These are phyloP conservation scores for Synchiropus splendidus DNA, from an alignment of 2,113 vertebrate genomes.

Conservation along the genomic window DNA sequence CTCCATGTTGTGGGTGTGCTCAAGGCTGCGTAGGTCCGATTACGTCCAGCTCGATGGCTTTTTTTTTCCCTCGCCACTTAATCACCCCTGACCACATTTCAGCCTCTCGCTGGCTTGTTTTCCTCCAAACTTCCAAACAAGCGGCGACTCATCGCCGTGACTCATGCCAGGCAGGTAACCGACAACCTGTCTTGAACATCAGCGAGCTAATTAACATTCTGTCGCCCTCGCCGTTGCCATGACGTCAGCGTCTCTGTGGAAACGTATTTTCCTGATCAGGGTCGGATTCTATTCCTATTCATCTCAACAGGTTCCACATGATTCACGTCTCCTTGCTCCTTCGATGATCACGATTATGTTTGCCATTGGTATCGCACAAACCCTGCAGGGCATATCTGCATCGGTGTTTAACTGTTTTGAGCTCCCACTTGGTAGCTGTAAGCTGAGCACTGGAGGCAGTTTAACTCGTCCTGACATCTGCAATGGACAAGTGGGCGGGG, in stretches of 20 bases:
- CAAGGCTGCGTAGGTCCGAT: conserved; percentile 42
- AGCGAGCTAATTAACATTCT: conserved; percentile 43
- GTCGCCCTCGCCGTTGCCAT: conserved; percentile 27
- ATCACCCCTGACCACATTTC: conserved; percentile 19
- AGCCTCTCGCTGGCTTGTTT: conserved; percentile 5
- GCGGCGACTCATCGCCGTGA: too few relatives aligned
- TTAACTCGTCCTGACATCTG: too few relatives aligned
- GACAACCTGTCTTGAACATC: conserved; percentile 24
- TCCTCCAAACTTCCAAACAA: conserved; percentile 10
- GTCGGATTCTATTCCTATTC: conserved; percentile 27
- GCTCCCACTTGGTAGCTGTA: too few relatives aligned
- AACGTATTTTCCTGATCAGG: conserved; percentile 10
- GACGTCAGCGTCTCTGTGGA: conserved; percentile 50
- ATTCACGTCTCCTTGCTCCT: conserved; percentile 8
- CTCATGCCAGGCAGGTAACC: conserved; percentile 38
- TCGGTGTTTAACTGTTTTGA: too few relatives aligned
- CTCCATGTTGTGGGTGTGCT: conserved; percentile 37
- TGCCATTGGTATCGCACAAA: too few relatives aligned
- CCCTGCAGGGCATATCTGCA: too few relatives aligned
- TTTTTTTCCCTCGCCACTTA: conserved; percentile 39
- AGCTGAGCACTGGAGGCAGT: too few relatives aligned
- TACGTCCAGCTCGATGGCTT: conserved; percentile 33
- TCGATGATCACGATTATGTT: too few relatives aligned
- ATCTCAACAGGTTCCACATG: conserved; percentile 3
- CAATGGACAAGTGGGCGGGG: too few relatives aligned